Evolutionary conservation across 2,113 vertebrate species (phyloP).

Genomic region (Genyomyrus donnyi): DNA sequence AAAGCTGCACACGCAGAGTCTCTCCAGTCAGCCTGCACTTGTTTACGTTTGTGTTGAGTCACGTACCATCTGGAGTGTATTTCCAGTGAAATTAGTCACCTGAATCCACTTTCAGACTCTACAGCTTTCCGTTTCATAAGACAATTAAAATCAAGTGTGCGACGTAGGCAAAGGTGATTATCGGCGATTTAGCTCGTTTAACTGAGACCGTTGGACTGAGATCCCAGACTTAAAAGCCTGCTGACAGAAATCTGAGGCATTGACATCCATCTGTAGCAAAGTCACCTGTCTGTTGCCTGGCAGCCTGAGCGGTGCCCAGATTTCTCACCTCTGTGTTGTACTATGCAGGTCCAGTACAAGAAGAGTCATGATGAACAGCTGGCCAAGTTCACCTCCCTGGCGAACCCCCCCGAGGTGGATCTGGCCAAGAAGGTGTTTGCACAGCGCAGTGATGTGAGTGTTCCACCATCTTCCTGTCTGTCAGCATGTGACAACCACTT

Average conservation of each 20-base stretch:
- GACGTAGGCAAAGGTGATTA: neutral
- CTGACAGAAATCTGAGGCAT: neutral
- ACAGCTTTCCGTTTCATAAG: neutral
- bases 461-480: neutral
- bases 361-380: slow-evolving; percentile 78
- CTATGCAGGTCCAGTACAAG: slow-evolving; percentile 80
- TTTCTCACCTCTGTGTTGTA: slow-evolving; percentile 5
- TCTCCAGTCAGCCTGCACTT: neutral
- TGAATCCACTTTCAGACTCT: neutral
- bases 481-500: neutral
- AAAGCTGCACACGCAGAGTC: neutral
- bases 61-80: slow-evolving; percentile 12
- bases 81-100: slow-evolving; percentile 20
- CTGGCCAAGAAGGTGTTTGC: slow-evolving; percentile 76
- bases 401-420: slow-evolving; percentile 81
- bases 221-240: neutral
- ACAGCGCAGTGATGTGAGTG: slow-evolving; percentile 87
- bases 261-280: neutral
- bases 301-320: neutral
- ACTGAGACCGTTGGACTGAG: neutral
- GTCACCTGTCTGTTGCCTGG: no score
- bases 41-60: slow-evolving; percentile 26
- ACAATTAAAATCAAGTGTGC: neutral
- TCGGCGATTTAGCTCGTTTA: neutral
- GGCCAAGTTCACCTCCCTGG: slow-evolving; percentile 77